Evolutionary conservation across 2,113 vertebrate genomes (phyloP).

Genomic region (Chlorodrepanis virens): DNA sequence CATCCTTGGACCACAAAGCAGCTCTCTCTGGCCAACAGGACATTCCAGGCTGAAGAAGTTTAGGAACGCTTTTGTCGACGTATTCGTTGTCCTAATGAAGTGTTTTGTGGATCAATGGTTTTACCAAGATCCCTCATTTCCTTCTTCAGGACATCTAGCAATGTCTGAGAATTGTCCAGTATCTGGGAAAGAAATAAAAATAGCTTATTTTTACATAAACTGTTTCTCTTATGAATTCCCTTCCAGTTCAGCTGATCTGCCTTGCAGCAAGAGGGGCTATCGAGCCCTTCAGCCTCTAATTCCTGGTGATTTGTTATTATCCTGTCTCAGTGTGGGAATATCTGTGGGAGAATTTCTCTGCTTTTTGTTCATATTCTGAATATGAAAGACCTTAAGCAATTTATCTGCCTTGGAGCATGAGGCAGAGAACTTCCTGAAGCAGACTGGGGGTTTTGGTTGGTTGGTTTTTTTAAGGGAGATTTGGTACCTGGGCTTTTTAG

Average conservation of each 20-base stretch:
- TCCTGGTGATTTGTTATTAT: rapidly evolving
- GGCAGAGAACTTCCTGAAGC: not conserved
- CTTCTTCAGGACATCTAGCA: slow-evolving; percentile 85
- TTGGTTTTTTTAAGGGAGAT: not conserved
- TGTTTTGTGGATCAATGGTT: slow-evolving; percentile 66
- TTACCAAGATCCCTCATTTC: slow-evolving; percentile 82
- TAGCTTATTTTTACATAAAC: slow-evolving; percentile 14
- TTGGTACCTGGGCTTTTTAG: not conserved
- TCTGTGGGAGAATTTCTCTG: not conserved
- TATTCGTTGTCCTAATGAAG: slow-evolving; percentile 62
- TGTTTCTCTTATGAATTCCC: not conserved
- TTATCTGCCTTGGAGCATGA: not conserved
- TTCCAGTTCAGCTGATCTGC: not conserved
- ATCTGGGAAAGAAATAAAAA: slow-evolving; percentile 76
- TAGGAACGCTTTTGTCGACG: not conserved
- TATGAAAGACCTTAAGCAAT: not conserved
- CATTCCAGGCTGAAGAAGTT: not conserved
- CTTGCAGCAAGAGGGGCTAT: not conserved
- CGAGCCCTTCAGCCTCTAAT: not conserved
- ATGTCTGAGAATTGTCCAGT: slow-evolving; percentile 90
- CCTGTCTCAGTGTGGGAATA: not conserved
- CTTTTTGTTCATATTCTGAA: not conserved
- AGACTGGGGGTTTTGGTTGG: not conserved
- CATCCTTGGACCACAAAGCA: not conserved
- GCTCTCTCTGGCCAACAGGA: not conserved